A percentile compares a stretch with the other conserved stretches of the same genome.
phyloP scores from a whole-genome alignment of 2,113 vertebrate genomes.

The Saguinus midas region DNA sequence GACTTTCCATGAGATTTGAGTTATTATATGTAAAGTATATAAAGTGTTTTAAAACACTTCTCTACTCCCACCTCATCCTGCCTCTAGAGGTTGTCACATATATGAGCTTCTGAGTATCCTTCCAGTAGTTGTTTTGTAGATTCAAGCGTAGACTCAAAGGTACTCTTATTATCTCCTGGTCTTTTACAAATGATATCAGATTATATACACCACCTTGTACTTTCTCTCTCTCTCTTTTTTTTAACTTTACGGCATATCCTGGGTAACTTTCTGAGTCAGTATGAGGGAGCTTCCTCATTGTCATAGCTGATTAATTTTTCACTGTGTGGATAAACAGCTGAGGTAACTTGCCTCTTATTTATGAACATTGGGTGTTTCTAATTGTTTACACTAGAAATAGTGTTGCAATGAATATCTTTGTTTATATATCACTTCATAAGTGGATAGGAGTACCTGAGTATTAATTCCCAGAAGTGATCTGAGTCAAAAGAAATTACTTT shows the following conservation, averaged over 20 bases:
- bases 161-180: neutral
- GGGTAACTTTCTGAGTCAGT: neutral
- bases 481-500: neutral
- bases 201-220: neutral
- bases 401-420: neutral
- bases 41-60: neutral
- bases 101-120: neutral
- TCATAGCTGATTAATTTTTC: neutral
- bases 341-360: neutral
- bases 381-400: neutral
- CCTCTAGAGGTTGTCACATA: neutral
- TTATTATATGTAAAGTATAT: neutral
- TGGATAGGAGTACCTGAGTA: neutral
- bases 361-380: neutral
- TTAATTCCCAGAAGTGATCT: slow-evolving; percentile 28
- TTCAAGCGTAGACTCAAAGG: neutral
- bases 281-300: neutral
- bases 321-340: neutral
- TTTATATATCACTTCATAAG: neutral
- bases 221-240: neutral
- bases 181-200: neutral
- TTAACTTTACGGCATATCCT: neutral
- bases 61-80: too few relatives aligned
- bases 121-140: neutral
- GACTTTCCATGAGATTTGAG: neutral